These are phyloP conservation scores for Proales similis DNA, from an alignment of 1,140 invertebrate genomes.

Conservation along the genomic window DNA sequence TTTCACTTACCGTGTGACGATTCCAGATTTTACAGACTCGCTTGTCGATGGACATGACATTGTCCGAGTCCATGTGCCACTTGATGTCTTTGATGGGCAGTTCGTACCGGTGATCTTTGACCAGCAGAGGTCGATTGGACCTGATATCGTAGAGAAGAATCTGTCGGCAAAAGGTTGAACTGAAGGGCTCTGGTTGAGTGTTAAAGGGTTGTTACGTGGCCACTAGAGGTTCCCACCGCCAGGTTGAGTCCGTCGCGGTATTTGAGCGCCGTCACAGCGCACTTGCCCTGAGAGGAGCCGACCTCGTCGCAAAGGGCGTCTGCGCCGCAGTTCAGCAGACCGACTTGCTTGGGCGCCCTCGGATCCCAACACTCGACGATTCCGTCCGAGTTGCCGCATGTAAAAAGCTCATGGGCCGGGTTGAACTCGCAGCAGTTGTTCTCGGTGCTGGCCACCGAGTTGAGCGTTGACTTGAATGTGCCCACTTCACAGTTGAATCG, in stretches of 20 bases:
- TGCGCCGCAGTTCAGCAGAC: slow-evolving; percentile 74
- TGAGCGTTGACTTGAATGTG: slow-evolving; percentile 69
- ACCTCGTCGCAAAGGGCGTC: slow-evolving; percentile 58
- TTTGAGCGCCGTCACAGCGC: slow-evolving; percentile 65
- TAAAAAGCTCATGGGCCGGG: slow-evolving; percentile 74
- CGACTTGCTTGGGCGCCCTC: slow-evolving; percentile 62
- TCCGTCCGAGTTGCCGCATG: slow-evolving; percentile 74
- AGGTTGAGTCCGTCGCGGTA: slow-evolving; percentile 67
- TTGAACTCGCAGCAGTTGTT: slow-evolving; percentile 71
- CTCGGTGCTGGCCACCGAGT: not conserved
- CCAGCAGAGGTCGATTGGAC: slow-evolving; percentile 72
- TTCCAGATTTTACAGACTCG: slow-evolving; percentile 92
- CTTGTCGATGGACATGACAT: slow-evolving; percentile 77
- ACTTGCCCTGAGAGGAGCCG: not conserved
- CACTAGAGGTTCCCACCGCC: slow-evolving; percentile 82
- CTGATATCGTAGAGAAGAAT: slow-evolving; percentile 87
- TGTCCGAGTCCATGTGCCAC: slow-evolving; percentile 51
- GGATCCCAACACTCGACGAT: slow-evolving; percentile 86
- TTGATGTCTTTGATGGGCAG: slow-evolving; percentile 72
- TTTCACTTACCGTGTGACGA: slow-evolving; percentile 68
- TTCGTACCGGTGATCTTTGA: slow-evolving; percentile 92
- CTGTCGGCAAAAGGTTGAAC: slow-evolving; percentile 42
- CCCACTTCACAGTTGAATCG: slow-evolving; percentile 90
- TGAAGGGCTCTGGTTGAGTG: not conserved
- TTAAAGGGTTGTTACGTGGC: slow-evolving; percentile 60